phyloP scores from a whole-genome alignment of 2,113 vertebrate genomes.

The Cygnus atratus region DNA sequence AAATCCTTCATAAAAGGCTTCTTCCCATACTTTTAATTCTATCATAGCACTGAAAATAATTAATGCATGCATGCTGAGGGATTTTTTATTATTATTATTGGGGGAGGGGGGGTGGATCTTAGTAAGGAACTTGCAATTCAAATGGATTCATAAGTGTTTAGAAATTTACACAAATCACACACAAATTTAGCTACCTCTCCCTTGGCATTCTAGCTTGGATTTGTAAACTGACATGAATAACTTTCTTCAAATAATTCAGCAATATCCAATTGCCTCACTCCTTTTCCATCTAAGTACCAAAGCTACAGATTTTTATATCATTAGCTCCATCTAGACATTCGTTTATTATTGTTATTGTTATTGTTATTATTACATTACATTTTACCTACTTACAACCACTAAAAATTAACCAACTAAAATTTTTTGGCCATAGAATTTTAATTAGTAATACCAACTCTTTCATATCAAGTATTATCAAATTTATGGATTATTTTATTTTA shows the following conservation, averaged over 20 bases:
- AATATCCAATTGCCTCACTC: not conserved
- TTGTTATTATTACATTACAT: not conserved
- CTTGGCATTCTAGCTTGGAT: not conserved
- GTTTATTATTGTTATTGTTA: no score
- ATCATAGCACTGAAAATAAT: not conserved
- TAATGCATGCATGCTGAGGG: not conserved
- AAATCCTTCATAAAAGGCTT: not conserved
- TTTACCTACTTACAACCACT: not conserved
- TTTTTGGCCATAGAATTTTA: constrained; percentile 1
- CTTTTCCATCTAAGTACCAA: not conserved
- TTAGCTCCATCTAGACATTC: not conserved
- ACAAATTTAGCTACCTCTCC: not conserved
- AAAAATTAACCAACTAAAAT: not conserved
- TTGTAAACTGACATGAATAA: not conserved
- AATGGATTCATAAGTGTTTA: not conserved
- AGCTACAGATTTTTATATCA: not conserved
- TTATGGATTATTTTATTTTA: not conserved
- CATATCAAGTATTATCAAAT: not conserved
- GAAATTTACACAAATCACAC: not conserved
- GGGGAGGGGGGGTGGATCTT: not conserved
- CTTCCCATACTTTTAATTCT: not conserved
- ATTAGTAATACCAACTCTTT: not conserved
- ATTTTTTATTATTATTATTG: not conserved
- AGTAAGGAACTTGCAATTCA: not conserved
- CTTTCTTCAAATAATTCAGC: not conserved